Percentiles rank a stretch among this genome's conserved stretches.
Conservation (phyloP, 2,797 vertebrate genomes). For the Oreochromis mossambicus region DNA sequence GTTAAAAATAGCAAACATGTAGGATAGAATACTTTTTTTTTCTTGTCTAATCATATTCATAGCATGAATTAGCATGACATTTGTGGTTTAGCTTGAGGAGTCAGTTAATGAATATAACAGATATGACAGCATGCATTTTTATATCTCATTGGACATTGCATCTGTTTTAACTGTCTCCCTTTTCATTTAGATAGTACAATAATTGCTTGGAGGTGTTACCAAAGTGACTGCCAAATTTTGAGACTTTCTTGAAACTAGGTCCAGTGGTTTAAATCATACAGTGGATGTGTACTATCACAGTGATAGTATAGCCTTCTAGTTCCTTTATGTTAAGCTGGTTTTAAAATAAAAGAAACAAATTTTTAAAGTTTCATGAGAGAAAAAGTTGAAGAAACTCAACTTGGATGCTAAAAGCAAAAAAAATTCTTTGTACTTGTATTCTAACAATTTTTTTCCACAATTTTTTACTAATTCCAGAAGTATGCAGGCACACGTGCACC, state of each 20-base stretch:
- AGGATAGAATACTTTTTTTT: neutral
- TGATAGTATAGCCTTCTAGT: neutral
- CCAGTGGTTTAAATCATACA: neutral
- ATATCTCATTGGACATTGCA: neutral
- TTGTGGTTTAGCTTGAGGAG: neutral
- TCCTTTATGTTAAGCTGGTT: neutral
- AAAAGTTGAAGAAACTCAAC: neutral
- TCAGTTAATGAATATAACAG: neutral
- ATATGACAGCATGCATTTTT: neutral
- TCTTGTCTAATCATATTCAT: neutral
- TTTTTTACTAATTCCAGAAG: neutral
- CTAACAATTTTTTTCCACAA: neutral
- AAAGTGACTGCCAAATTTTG: neutral
- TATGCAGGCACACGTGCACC: neutral
- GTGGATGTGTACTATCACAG: neutral
- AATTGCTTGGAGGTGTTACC: neutral
- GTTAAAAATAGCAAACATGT: neutral
- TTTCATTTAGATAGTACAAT: neutral
- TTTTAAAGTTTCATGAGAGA: neutral
- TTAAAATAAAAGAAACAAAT: neutral
- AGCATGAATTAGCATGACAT: neutral
- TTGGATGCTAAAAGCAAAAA: neutral
- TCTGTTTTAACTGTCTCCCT: neutral
- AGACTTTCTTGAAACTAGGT: neutral
- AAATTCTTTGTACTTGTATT: accelerated